phyloP scores from a whole-genome alignment of 2,113 vertebrate species.

The Gasterosteus aculeatus region DNA sequence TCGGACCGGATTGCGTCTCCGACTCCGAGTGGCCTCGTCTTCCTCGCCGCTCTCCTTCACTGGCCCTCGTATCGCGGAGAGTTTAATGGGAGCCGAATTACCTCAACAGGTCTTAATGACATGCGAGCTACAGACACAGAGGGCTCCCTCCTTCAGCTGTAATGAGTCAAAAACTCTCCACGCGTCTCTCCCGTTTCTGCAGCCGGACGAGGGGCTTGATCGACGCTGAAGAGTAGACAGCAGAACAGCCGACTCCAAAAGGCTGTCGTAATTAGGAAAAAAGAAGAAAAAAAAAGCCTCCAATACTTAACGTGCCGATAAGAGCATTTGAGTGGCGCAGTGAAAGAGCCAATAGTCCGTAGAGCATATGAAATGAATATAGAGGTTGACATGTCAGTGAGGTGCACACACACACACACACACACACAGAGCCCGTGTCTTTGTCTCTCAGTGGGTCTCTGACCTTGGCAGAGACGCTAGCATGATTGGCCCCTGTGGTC shows the following conservation, averaged over 20 bases:
- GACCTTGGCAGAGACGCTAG: conserved; percentile 63
- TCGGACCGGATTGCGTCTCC: conserved; percentile 47
- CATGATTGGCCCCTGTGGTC: conserved; percentile 53
- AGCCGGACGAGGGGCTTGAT: conserved; percentile 10
- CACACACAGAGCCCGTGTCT: conserved; percentile 9
- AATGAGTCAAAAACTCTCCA: conserved; percentile 61
- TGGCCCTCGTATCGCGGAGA: conserved; percentile 64
- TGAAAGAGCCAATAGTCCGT: neutral
- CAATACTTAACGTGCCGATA: neutral
- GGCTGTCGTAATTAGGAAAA: neutral
- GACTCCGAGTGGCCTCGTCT: conserved; percentile 53
- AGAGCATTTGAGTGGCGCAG: neutral
- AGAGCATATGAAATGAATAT: neutral
- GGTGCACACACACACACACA: neutral
- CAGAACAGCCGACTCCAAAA: neutral
- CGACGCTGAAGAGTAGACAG: neutral
- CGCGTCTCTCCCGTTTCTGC: conserved; percentile 36
- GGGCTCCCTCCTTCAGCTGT: conserved; percentile 47
- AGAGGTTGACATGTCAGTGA: neutral
- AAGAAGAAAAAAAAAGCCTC: conserved; percentile 9
- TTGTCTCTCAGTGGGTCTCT: conserved; percentile 45
- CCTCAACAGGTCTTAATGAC: conserved; percentile 68
- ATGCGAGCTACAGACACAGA: conserved; percentile 47
- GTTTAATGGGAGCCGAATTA: conserved; percentile 72
- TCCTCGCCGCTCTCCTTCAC: conserved; percentile 51